Evolutionary conservation across 2,797 vertebrate species (phyloP), one percentile per base, ranked within the genome.

Genomic region (Petrocephalus schoutedeni): DNA sequence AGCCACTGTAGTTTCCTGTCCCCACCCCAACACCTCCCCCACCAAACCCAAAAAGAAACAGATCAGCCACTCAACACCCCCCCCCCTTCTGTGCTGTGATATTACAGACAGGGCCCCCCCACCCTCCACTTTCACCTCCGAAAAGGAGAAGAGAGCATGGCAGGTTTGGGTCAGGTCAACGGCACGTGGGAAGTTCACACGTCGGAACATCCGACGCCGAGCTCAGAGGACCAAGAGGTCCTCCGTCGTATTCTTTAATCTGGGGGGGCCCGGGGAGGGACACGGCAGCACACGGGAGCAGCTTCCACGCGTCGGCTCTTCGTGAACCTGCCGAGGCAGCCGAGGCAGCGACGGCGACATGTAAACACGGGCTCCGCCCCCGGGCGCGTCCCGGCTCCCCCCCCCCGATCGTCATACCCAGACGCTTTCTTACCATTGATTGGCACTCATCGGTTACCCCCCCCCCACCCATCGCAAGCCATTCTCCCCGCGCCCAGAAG

Each of bases 1-100:
- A 77, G 71, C 71, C 71, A 77, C 4, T 45, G 71, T n/a, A 16
- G 71, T 77, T 77, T 77, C 71, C 71, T 77, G 71, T 77, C 71
- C 36, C 36, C 71, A 45, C 71, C 71, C 14, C 32, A 2, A 74
- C 23, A 41, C 4, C 67, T 2, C 57, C 49, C 23, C 21, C 23
- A 45, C 61, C 61, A 64, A 28, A 28, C 59, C 59, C 59, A 32
- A 28, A 64, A 14, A 77, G 36, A 77, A 45, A 9, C 71, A 45
- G 41, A 41, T 45, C 71, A 74, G 36, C 32, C 36, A 19, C 71
- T 77, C 71, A 77, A 45, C 16, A 14, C 32, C 41, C 3, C 23
- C 28, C 61, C 4, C 21, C 6, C 58, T 21, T 0, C 41, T 2
- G 21, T 21, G 28, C 64, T 14, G 28, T 16, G 28, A 71, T 14